phyloP scores from a whole-genome alignment of 92 coral and sea anemone genomes.

The Palythoa caribaeorum region DNA sequence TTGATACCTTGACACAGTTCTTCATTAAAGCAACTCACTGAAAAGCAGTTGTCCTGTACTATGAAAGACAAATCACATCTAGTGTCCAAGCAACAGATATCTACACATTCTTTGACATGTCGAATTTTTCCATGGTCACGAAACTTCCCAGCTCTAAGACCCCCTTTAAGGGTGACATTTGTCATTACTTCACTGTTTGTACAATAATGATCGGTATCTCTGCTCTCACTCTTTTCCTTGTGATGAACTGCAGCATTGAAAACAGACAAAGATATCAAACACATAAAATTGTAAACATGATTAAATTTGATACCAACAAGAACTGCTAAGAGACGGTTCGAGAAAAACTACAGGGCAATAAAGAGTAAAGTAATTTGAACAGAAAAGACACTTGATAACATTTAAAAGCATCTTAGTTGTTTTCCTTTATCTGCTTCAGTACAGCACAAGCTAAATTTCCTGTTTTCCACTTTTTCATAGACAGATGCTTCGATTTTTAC shows the following conservation, averaged over 20 bases:
- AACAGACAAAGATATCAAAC: not conserved
- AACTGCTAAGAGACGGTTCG: no score
- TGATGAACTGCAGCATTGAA: not conserved
- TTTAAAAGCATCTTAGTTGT: no score
- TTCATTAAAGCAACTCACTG: conserved; percentile 85
- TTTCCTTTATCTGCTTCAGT: no score
- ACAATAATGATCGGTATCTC: conserved; percentile 58
- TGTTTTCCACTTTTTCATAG: no score
- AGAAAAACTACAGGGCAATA: no score
- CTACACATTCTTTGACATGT: conserved; percentile 82
- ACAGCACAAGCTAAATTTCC: no score
- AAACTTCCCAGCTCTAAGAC: conserved; percentile 89
- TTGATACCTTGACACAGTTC: conserved; percentile 85
- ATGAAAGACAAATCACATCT: conserved; percentile 92
- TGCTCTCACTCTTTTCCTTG: not conserved
- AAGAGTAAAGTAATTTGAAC: no score
- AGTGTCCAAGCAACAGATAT: conserved; percentile 91
- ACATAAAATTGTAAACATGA: no score
- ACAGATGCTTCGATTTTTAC: no score
- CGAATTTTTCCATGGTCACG: conserved; percentile 90
- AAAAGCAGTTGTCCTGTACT: conserved; percentile 85
- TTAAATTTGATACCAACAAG: no score
- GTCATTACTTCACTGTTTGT: conserved; percentile 91
- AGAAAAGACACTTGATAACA: no score
- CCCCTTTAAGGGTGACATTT: conserved; percentile 94